Percentiles rank a stretch among this genome's conserved stretches.
phyloP scores from a whole-genome alignment of 2,888 invertebrate species.

The Hermodice carunculata region DNA sequence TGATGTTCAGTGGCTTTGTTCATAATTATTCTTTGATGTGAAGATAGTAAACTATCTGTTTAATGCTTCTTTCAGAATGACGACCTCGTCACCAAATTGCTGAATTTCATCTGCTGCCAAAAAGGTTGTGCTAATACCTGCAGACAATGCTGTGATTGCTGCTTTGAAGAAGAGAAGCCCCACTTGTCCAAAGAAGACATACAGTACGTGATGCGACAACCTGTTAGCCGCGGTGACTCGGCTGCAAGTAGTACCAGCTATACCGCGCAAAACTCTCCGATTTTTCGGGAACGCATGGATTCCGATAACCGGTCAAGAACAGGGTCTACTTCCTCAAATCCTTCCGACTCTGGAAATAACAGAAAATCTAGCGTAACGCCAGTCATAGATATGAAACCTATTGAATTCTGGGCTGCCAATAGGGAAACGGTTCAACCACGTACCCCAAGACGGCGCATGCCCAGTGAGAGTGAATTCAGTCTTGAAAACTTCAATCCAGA shows the following conservation, averaged over 20 bases:
- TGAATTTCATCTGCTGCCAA: constrained; percentile 43
- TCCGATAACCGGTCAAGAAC: constrained; percentile 46
- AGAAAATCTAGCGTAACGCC: constrained; percentile 58
- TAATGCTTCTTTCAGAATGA: constrained; percentile 27
- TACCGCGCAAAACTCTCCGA: constrained; percentile 26
- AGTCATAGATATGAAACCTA: constrained; percentile 69
- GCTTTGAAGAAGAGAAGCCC: constrained; percentile 29
- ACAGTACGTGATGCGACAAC: constrained; percentile 59
- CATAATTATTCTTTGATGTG: too few relatives aligned
- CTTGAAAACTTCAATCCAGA: constrained; percentile 68
- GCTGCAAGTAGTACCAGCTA: constrained; percentile 24
- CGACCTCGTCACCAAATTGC: constrained; percentile 24
- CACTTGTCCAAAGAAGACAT: constrained; percentile 58
- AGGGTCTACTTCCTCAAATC: constrained; percentile 47
- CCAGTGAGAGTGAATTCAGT: constrained; percentile 67
- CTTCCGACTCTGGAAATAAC: constrained; percentile 53
- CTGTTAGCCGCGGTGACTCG: constrained; percentile 17
- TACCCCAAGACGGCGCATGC: constrained; percentile 49
- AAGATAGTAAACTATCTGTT: too few relatives aligned
- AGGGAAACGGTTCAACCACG: constrained; percentile 67
- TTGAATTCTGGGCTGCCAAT: constrained; percentile 70
- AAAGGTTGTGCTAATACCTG: constrained; percentile 32
- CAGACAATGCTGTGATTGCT: constrained; percentile 52
- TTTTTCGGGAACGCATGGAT: constrained; percentile 54
- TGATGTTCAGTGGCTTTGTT: too few relatives aligned